phyloP scores from a whole-genome alignment of 2,797 vertebrate species.

The Lophius americanus region DNA sequence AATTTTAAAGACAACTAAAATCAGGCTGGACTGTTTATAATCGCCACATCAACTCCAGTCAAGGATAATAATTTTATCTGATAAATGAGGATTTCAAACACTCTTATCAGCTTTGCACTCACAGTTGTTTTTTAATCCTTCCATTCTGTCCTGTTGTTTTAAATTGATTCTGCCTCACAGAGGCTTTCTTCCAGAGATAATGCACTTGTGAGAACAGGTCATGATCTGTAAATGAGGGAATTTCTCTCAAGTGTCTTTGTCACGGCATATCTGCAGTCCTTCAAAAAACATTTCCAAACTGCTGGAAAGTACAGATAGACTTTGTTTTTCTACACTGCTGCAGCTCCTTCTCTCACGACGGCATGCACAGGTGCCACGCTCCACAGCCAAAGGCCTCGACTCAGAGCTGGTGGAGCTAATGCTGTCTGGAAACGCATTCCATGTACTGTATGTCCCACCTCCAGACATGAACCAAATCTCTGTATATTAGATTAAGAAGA shows the following conservation, averaged over 20 bases:
- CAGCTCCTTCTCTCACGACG: conserved; percentile 6
- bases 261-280: conserved; percentile 53
- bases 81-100: conserved; percentile 83
- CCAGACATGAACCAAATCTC: conserved; percentile 67
- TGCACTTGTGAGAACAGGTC: conserved; percentile 76
- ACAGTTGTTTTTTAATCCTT: conserved; percentile 82
- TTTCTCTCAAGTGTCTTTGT: conserved; percentile 61
- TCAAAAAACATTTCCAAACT: conserved; percentile 60
- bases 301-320: conserved; percentile 62
- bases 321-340: conserved; percentile 64
- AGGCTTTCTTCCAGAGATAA: conserved; percentile 81
- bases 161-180: conserved; percentile 82
- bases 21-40: conserved; percentile 78
- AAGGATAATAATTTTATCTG: conserved; percentile 87
- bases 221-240: conserved; percentile 76
- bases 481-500: conserved; percentile 68
- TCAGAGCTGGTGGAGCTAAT: conserved; percentile 38
- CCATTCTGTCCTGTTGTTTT: conserved; percentile 78
- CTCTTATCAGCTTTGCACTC: conserved; percentile 81
- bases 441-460: conserved; percentile 58
- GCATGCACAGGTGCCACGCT: conserved; percentile 26
- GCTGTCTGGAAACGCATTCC: conserved; percentile 57
- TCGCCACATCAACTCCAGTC: conserved; percentile 78
- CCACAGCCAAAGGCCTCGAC: conserved; percentile 39
- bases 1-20: conserved; percentile 76